Evolutionary conservation across 2,113 vertebrate genomes (phyloP), one percentile per base, ranked within the genome.

Genomic region (Hippocampus comes): DNA sequence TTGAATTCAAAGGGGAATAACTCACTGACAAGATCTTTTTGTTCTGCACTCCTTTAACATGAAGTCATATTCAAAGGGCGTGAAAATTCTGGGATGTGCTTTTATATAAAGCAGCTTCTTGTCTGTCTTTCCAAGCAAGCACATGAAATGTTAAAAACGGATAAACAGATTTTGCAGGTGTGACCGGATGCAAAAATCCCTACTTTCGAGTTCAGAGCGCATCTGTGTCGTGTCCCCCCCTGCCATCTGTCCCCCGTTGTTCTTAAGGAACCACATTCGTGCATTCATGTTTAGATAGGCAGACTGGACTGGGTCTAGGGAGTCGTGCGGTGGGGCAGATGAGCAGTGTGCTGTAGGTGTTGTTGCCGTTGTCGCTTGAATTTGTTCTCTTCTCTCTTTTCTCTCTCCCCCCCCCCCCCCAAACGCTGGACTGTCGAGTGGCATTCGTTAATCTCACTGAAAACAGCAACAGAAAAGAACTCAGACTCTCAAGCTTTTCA

Each of bases 71-170:
- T 75, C 41, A 77, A 43, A 59, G 34, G 9, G 7, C 10, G n/a
- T 56, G 5, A 46, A 83, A 80, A 77, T 80, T 27, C 70, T 67
- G 67, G 71, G 42, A 63, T 68, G 56, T 53, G 75, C 70, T 87
- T 9, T 53, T 83, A 38, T 82, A 84, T 84, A 83, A 84, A 76
- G 53, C 71, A 43, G 4, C 63, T 34, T 80, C 65, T 59, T 42
- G 61, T 63, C 51, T 53, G 21, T n/a, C n/a, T 10, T 56, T 23
- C 21, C 3, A 56, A n/a, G 21, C 21, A 56, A 23, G 21, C 9
- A 56, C 11, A 56, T 56, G 21, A 56, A 56, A 56, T 51, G 48
- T 7, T 51, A 51, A 53, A 56, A 56, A 23, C 11, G 9, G 53
- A 23, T 56, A 8, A 49, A 49, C 15, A 49, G 48, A 53, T 53